Base-by-base conservation (phyloP, 1,140 invertebrate species). In the Drosophila hydei region DNA sequence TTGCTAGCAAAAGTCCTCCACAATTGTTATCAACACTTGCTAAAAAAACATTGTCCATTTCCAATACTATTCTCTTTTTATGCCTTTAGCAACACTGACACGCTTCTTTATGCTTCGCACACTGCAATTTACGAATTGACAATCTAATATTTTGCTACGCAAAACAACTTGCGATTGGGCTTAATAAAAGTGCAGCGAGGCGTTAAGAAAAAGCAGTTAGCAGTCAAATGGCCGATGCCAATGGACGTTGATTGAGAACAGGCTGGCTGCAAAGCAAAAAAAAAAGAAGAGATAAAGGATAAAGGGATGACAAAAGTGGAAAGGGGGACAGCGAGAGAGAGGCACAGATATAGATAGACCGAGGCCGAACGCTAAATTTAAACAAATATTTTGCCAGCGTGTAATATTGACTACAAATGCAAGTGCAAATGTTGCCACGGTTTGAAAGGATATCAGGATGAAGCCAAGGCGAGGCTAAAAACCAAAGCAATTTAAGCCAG, bases 391-490 rank as follows among this genome's bases (percentile, higher is more conserved):
- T 85, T 72, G 79, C 59, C 61, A 76, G 77, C 70, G 69, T 89
- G 75, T 84, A 81, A 89, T 89, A 89, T 89, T 85, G 80, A 89
- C 80, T 89, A 89, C 78, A 83, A 89, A 89, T 76, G 80, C 87
- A 87, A 79, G 87, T 89, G 87, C 87, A 89, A 89, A 89, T 89
- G 87, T 89, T 89, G 87, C 87, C 87, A 89, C 87, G 87, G 77
- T 73, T 81, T 81, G 78, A 79, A 74, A 67, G 78, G 77, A 85
- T 74, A 72, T 48, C 52, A 64, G 55, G 58, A 27, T 54, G 58
- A 48, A 30, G 60, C 54, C 33, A 45, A 54, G 38, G 40, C n/a
- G 19, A 25, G 55, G 14, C n/a, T 6, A 18, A 38, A 51, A 48
- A 40, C 51, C 78, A 87, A 88, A 88, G 83, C 83, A 88, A 88